Evolutionary conservation across 2,888 invertebrate species (phyloP).

Genomic region (Cryptus armator): DNA sequence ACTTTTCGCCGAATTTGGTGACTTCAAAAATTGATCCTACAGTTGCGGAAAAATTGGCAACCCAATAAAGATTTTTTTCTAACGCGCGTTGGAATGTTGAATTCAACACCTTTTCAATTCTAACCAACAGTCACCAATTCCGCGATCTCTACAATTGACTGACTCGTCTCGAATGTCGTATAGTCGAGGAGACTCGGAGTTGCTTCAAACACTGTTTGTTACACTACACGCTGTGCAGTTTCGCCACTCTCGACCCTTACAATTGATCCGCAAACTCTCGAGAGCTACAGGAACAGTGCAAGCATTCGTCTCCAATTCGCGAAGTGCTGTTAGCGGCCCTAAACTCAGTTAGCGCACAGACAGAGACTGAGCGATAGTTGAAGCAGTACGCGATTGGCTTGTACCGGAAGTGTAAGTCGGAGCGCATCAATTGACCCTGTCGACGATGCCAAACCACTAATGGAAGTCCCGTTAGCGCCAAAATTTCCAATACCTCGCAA

Average conservation of each 20-base stretch:
- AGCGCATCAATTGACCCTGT: conserved; percentile 37
- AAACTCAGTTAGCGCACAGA: conserved; percentile 8
- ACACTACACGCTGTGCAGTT: not conserved
- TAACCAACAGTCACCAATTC: not conserved
- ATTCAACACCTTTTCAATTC: not conserved
- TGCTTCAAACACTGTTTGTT: conserved; percentile 6
- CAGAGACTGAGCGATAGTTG: not conserved
- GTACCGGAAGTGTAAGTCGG: conserved; percentile 44
- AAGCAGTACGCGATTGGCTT: conserved; percentile 24
- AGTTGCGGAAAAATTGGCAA: not conserved
- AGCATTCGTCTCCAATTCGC: conserved; percentile 13
- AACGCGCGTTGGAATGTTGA: not conserved
- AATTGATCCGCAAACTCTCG: conserved; percentile 17
- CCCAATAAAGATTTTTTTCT: not conserved
- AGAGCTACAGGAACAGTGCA: not conserved
- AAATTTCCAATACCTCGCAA: conserved; percentile 13
- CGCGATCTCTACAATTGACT: not conserved
- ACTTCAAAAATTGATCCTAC: too few relatives aligned
- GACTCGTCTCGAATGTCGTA: not conserved
- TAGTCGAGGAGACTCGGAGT: not conserved
- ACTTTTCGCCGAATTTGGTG: too few relatives aligned
- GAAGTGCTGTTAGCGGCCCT: conserved; percentile 12
- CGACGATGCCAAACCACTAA: conserved; percentile 64
- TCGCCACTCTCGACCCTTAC: conserved; percentile 10
- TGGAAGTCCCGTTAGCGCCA: conserved; percentile 62